Evolutionary conservation across 2,888 invertebrate genomes (phyloP), one percentile per base, ranked within the genome.

Genomic region (Tribolium freemani): DNA sequence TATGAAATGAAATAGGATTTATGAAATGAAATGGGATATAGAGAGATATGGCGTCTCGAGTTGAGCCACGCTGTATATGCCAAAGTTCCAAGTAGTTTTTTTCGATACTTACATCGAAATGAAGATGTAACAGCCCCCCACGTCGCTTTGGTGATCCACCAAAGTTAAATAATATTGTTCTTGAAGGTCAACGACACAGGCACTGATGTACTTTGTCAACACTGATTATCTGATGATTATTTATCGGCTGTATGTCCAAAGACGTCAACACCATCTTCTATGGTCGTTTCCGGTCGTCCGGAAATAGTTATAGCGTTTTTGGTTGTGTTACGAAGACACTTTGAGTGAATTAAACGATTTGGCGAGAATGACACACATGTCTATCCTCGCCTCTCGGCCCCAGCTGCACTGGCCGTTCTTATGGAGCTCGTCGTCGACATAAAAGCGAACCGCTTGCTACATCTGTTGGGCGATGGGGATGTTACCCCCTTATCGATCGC

Each of bases 401-500:
- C 38, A 30, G 38, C 51, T 51, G 64, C 38, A 64, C 64, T 54
- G 45, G 45, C 10, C 6, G 26, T 64, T 54, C 64, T 64, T 64
- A 20, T 38, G 64, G 16, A 50, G 38, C 44, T 31, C 51, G 44
- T 53, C 46, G 56, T 67, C 54, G 11, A 48, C 38, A 11, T 3
- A 5, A 50, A 21, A 61, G 56, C 53, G 63, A 16, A 56, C 54
- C 8, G 45, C 38, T 46, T 69, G 69, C 58, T 71, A 70, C 46
- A 71, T 73, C 72, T 60, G 73, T 31, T 69, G 78, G 82, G 82
- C 86, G 84, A 77, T 80, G 26, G 83, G 83, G 83, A 87, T 85
- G 83, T 87, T 85, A 67, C 83, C 80, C 78, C 85, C 75, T 64
- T 31, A 30, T 66, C 71, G 61, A 71, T 71, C 10, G 8, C 9